phyloP scores from a whole-genome alignment of 1,140 invertebrate species.

The Planococcus citri region DNA sequence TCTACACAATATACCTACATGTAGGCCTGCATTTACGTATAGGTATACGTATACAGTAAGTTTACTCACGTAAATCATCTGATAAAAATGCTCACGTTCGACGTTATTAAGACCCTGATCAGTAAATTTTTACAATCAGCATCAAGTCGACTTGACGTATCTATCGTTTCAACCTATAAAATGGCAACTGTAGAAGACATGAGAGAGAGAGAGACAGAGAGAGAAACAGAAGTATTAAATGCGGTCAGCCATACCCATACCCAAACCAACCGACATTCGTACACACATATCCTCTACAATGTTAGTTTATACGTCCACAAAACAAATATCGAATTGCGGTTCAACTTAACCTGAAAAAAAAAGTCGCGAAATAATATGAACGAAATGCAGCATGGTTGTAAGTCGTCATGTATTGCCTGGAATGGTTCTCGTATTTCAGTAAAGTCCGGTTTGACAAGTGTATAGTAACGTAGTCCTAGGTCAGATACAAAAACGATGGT shows the following conservation, averaged over 20 bases:
- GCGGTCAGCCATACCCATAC: slow-evolving; percentile 9
- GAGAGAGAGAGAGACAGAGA: too few relatives aligned
- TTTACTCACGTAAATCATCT: too few relatives aligned
- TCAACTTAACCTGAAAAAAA: slow-evolving; percentile 19
- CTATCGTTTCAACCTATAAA: too few relatives aligned
- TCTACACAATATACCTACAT: too few relatives aligned
- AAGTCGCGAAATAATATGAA: slow-evolving; percentile 17
- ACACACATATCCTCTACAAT: not conserved
- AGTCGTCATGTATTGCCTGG: slow-evolving; percentile 18
- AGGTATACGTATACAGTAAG: too few relatives aligned
- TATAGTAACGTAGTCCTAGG: slow-evolving; percentile 16
- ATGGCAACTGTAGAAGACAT: too few relatives aligned
- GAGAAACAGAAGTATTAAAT: not conserved
- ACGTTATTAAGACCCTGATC: too few relatives aligned
- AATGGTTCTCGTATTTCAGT: slow-evolving; percentile 20
- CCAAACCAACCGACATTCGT: slow-evolving; percentile 11
- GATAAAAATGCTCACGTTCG: too few relatives aligned
- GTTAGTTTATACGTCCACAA: slow-evolving; percentile 9
- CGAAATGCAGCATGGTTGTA: slow-evolving; percentile 13
- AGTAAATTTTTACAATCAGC: too few relatives aligned
- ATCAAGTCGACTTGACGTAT: too few relatives aligned
- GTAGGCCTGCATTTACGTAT: too few relatives aligned
- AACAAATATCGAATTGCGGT: slow-evolving; percentile 18
- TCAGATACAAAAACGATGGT: slow-evolving; percentile 15
- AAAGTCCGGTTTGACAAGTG: slow-evolving; percentile 20